Percentiles rank a stretch among this genome's conserved stretches.
phyloP scores from a whole-genome alignment of 2,113 vertebrate species.

The Centrocercus urophasianus region DNA sequence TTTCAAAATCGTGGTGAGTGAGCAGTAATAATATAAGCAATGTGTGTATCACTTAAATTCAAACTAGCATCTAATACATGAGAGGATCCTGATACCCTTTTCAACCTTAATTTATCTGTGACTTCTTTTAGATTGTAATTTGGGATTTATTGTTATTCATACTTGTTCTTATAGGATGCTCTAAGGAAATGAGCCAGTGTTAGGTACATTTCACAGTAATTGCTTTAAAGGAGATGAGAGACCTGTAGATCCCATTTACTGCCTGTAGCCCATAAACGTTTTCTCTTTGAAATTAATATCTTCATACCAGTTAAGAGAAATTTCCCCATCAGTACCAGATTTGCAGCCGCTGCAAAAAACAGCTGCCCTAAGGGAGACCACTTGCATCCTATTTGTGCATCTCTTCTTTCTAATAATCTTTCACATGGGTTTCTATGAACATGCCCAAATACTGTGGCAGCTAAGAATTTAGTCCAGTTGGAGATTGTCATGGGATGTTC shows the following conservation, averaged over 20 bases:
- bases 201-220: not conserved
- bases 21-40: not conserved
- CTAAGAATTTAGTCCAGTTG: not conserved
- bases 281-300: not conserved
- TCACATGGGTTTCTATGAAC: not conserved
- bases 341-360: not conserved
- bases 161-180: not conserved
- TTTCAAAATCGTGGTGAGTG: not conserved
- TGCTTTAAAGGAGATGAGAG: not conserved
- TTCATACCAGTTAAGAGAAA: not conserved
- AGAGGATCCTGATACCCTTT: not conserved
- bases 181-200: not conserved
- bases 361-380: not conserved
- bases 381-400: not conserved
- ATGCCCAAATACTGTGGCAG: slow-evolving; percentile 19
- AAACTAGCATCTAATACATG: not conserved
- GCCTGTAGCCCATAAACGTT: not conserved
- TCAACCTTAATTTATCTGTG: not conserved
- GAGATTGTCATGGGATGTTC: slow-evolving; percentile 39
- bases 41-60: not conserved
- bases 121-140: not conserved
- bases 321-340: not conserved
- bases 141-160: not conserved
- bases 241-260: not conserved
- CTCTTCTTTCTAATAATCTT: not conserved